These are phyloP conservation scores for Rambutsinella grinnellia DNA, from an alignment of 2,888 invertebrate species.

Conservation along the genomic window DNA sequence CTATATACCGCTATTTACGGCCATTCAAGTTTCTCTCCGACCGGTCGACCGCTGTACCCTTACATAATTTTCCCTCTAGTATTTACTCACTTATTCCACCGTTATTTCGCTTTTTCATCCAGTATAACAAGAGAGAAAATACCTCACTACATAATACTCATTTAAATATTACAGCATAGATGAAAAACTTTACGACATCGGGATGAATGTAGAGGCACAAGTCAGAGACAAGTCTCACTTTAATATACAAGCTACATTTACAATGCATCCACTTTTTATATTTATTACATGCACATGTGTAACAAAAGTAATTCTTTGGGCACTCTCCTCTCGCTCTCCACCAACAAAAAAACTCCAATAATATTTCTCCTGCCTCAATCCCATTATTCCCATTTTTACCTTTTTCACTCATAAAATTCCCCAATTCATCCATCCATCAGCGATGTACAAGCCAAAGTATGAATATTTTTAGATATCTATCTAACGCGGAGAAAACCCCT, in stretches of 20 bases:
- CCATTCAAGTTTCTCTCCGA: conserved; percentile 21
- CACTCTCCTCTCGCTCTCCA: neutral
- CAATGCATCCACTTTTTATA: too few relatives aligned
- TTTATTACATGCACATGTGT: conserved; percentile 18
- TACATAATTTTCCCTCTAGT: too few relatives aligned
- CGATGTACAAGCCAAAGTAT: neutral
- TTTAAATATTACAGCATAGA: too few relatives aligned
- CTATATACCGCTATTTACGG: conserved; percentile 6
- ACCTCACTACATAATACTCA: too few relatives aligned
- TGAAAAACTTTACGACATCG: too few relatives aligned
- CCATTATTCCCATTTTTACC: conserved; percentile 23
- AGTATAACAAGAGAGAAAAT: too few relatives aligned
- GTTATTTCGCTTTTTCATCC: conserved; percentile 1
- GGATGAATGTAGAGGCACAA: too few relatives aligned
- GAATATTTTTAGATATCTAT: neutral
- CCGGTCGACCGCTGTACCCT: too few relatives aligned
- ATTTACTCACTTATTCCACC: conserved; percentile 2
- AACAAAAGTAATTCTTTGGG: neutral
- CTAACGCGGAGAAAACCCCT: too few relatives aligned
- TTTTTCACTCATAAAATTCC: conserved; percentile 7
- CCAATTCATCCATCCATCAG: conserved; percentile 32
- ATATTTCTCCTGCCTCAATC: neutral
- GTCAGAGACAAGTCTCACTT: too few relatives aligned
- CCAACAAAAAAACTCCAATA: neutral
- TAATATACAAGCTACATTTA: too few relatives aligned